Evolutionary conservation across 2,888 invertebrate genomes (phyloP), one percentile per base, ranked within the genome.

Genomic region (Eledona agricola): DNA sequence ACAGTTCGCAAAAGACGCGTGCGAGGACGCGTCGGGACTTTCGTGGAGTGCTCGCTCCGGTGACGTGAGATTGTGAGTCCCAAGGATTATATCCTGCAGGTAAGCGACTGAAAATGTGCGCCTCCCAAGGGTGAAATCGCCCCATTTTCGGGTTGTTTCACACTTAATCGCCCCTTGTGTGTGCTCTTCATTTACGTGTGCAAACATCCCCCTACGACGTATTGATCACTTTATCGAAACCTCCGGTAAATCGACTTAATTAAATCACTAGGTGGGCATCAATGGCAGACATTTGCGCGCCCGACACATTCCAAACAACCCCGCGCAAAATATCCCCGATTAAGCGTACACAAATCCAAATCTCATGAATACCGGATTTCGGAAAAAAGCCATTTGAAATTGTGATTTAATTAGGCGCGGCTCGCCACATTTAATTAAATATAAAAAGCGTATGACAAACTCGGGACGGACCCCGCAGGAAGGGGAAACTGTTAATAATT

Each of bases 1-100:
- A 37, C 50, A 65, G 58, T 59, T 60, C 56, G 59, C 59, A 62
- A 58, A 64, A 59, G 49, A 51, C 56, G 47, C 53, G 50, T 58
- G 57, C 29, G 45, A 58, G 55, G 58, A 42, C 26, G 17, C 26
- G 43, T 37, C 47, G 34, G 43, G 50, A 50, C 7, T 50, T 19
- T 42, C 15, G 38, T 34, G 32, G 10, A 26, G 42, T 35, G 20
- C 15, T 47, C 26, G 34, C 28, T 32, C 43, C 26, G 47, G 38
- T 35, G 9, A 26, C 53, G 52, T 52, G 52, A 45, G 37, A 37
- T 51, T 29, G 13, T 38, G 34, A 26, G 26, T 22, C 20, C 22
- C 5, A 10, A 32, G 37, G 20, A 37, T 16, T 20, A 19, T 22
- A 47, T 13, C 35, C 9, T 22, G 11, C 31, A 43, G 43, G 43